These are phyloP conservation scores for Drosophila borborema DNA, from an alignment of 2,888 invertebrate genomes.

Conservation along the genomic window DNA sequence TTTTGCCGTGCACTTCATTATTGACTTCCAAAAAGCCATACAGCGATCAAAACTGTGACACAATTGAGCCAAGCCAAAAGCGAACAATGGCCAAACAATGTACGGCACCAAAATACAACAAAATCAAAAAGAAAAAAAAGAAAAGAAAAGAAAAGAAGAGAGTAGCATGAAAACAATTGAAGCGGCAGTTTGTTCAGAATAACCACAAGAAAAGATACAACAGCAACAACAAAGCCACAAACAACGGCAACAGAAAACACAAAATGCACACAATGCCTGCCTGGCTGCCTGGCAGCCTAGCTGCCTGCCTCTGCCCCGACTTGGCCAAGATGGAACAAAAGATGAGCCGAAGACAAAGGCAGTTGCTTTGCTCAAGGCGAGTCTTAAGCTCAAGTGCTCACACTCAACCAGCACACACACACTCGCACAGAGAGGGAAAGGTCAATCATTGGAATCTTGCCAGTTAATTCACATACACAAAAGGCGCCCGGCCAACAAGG, in stretches of 20 bases:
- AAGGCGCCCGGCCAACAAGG: constrained; percentile 43
- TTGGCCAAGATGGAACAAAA: constrained; percentile 64
- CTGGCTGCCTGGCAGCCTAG: constrained; percentile 26
- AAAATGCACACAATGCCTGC: constrained; percentile 66
- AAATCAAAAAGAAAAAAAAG: not conserved
- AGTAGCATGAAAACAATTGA: constrained; percentile 28
- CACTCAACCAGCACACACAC: constrained; percentile 41
- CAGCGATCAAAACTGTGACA: constrained; percentile 60
- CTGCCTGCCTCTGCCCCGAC: constrained; percentile 20
- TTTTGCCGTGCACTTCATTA: constrained; percentile 54
- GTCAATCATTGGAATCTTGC: constrained; percentile 79
- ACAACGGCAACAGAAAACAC: constrained; percentile 41
- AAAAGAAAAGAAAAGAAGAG: constrained; percentile 35
- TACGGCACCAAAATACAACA: constrained; percentile 26
- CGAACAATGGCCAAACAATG: constrained; percentile 53
- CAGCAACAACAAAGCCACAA: constrained; percentile 45
- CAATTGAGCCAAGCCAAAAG: constrained; percentile 57
- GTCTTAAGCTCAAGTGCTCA: constrained; percentile 61
- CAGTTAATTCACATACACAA: constrained; percentile 75
- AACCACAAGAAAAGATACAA: constrained; percentile 58
- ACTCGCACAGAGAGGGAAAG: constrained; percentile 48
- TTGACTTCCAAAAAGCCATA: constrained; percentile 59
- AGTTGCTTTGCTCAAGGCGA: constrained; percentile 68
- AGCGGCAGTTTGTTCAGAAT: constrained; percentile 54
- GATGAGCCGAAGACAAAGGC: constrained; percentile 75